These are phyloP conservation scores for Euphydryas editha DNA, from an alignment of 2,888 invertebrate genomes.

Conservation along the genomic window DNA sequence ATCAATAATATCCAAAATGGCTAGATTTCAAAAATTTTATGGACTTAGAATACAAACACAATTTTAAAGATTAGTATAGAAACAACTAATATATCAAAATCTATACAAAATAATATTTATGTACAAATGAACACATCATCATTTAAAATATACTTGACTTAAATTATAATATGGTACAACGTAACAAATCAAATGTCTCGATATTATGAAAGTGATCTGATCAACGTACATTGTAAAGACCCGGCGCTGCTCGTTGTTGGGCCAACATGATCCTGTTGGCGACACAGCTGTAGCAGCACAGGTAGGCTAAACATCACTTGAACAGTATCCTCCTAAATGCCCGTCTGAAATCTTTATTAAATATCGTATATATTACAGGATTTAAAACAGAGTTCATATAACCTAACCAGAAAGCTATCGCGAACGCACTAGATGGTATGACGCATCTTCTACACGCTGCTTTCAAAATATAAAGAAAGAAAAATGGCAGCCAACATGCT, in stretches of 20 bases:
- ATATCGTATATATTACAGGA: slow-evolving; percentile 98
- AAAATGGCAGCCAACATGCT: slow-evolving; percentile 99
- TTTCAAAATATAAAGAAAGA: slow-evolving; percentile 95
- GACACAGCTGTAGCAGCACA: slow-evolving; percentile 92
- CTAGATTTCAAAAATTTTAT: background rate
- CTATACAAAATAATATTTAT: slow-evolving; percentile 21
- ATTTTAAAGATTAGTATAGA: background rate
- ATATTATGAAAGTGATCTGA: slow-evolving; percentile 22
- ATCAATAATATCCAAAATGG: background rate
- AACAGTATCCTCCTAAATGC: slow-evolving; percentile 98
- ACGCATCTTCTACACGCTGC: slow-evolving; percentile 90
- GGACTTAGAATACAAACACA: slow-evolving; percentile 20
- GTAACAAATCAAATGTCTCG: slow-evolving; percentile 2
- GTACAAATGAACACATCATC: slow-evolving; percentile 30
- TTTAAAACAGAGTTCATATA: slow-evolving; percentile 98
- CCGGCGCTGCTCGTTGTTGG: slow-evolving; percentile 85
- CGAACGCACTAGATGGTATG: slow-evolving; percentile 93
- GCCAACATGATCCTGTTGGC: slow-evolving; percentile 85
- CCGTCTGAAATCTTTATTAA: slow-evolving; percentile 98
- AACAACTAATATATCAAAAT: slow-evolving; percentile 11
- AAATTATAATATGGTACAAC: slow-evolving; percentile 4
- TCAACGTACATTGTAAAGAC: slow-evolving; percentile 81
- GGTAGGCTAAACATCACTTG: slow-evolving; percentile 95
- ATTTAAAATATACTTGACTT: slow-evolving; percentile 17
- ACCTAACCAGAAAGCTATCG: slow-evolving; percentile 97